A percentile compares a stretch with the other conserved stretches of the same genome.
These are phyloP conservation scores for Squalus acanthias DNA, from an alignment of 2,797 vertebrate genomes.

Conservation along the genomic window DNA sequence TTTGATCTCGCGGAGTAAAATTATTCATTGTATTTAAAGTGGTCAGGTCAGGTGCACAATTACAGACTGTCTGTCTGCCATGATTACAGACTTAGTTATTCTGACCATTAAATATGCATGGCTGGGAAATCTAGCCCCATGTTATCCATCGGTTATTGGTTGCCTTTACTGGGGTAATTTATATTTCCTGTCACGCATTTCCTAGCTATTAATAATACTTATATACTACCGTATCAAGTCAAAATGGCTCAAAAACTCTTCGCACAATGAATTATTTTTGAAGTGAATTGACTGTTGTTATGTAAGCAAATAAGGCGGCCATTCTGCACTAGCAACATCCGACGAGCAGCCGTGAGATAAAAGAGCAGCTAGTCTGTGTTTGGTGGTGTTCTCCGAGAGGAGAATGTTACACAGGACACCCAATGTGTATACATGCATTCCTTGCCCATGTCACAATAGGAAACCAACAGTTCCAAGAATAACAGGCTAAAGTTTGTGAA, in stretches of 20 bases:
- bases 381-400: background rate
- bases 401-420: background rate
- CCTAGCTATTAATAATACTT: background rate
- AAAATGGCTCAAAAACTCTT: background rate
- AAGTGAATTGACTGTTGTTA: background rate
- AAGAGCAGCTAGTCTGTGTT: background rate
- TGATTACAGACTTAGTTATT: background rate
- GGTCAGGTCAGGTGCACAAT: background rate
- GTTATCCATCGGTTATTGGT: background rate
- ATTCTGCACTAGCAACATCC: background rate
- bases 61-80: background rate
- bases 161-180: background rate
- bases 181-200: background rate
- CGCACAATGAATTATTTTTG: background rate
- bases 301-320: background rate
- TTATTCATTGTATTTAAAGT: background rate
- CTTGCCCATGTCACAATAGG: background rate
- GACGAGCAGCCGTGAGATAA: background rate
- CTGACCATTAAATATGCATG: background rate
- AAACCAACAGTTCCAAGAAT: background rate
- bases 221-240: background rate
- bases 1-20: background rate
- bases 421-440: background rate
- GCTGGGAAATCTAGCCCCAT: background rate
- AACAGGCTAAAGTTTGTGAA: background rate